phyloP scores from a whole-genome alignment of 1,140 invertebrate species.

The Delia radicum region DNA sequence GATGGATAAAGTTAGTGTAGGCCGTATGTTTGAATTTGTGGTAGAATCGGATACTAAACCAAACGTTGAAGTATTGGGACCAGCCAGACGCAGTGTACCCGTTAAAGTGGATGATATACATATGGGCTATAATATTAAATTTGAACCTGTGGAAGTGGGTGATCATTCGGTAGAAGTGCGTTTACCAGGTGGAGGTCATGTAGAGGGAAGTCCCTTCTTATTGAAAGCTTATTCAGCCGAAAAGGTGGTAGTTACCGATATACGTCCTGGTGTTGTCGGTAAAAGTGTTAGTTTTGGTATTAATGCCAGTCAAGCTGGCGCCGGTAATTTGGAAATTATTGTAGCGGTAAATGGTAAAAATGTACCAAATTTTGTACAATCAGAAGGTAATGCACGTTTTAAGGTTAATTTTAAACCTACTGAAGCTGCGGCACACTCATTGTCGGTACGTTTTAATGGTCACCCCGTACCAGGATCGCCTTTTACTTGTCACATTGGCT shows the following conservation, averaged over 20 bases:
- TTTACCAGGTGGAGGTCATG: conserved; percentile 73
- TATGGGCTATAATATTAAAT: conserved; percentile 67
- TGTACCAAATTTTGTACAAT: conserved; percentile 97
- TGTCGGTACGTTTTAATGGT: conserved; percentile 95
- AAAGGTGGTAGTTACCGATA: conserved; percentile 82
- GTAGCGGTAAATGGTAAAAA: conserved; percentile 96
- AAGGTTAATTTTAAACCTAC: conserved; percentile 96
- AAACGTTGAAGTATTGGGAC: conserved; percentile 76
- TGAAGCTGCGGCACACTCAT: conserved; percentile 81
- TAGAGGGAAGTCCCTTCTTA: conserved; percentile 92
- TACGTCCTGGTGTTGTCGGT: conserved; percentile 83
- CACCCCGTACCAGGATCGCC: conserved; percentile 91
- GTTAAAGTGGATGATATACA: conserved; percentile 63
- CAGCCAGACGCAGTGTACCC: conserved; percentile 68
- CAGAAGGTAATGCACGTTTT: conserved; percentile 94
- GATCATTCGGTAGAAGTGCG: conserved; percentile 89
- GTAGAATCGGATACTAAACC: conserved; percentile 78
- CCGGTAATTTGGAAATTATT: conserved; percentile 96
- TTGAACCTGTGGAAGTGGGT: conserved; percentile 86
- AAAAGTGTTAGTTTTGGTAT: conserved; percentile 92
- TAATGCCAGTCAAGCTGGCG: conserved; percentile 75
- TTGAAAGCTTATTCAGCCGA: conserved; percentile 94
- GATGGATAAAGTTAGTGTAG: conserved; percentile 90
- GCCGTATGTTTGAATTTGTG: conserved; percentile 77
- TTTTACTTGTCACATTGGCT: conserved; percentile 77